Base-by-base conservation (phyloP, 2,113 vertebrate species). In the Pseudopipra pipra region DNA sequence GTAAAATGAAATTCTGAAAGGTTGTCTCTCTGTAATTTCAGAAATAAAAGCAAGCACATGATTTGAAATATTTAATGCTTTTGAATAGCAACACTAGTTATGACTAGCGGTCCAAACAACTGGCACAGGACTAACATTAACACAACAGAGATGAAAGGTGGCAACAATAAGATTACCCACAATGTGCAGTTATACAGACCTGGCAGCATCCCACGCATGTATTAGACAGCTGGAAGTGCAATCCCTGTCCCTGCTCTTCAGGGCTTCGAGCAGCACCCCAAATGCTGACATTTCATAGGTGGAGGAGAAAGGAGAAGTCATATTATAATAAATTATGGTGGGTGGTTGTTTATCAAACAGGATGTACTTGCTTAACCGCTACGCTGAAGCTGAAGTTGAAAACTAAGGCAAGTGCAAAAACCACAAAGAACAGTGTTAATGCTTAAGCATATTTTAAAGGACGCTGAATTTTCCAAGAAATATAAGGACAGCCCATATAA, bases 141-240 rank as follows among this genome's bases (percentile, higher is more conserved):
- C 30, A 47, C 20, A 52, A 21, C 0, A 0, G n/a, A 75, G 17
- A 73, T 0, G 0, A 87, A 87, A 82, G n/a, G 43, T 31, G 23
- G 33, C 18, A 80, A 33, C 10, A 39, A 24, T 24, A 65, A 71
- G 31, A 63, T 63, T 37, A 19, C 15, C 54, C 65, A 37, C 17
- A 67, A 51, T 21, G 39, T 24, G 6, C 44, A 24, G 9, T 59
- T 44, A 30, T 81, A 71, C 8, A 54, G 59, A 70, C 66, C n/a
- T 70, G 81, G 8, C 46, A 93, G 41, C 20, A 75, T 39, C 28
- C 22, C 66, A 55, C 0, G 0, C 0, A 1, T 9, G 17, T 27
- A 41, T 58, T 81, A 31, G 58, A 71, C 0, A 4, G n/a, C 24
- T 39, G 11, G 12, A 85, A 71, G 37, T 5, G 5, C 46, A 87